Evolutionary conservation across 2,888 invertebrate genomes (phyloP).

Genomic region (Platerodrilus igneus): DNA sequence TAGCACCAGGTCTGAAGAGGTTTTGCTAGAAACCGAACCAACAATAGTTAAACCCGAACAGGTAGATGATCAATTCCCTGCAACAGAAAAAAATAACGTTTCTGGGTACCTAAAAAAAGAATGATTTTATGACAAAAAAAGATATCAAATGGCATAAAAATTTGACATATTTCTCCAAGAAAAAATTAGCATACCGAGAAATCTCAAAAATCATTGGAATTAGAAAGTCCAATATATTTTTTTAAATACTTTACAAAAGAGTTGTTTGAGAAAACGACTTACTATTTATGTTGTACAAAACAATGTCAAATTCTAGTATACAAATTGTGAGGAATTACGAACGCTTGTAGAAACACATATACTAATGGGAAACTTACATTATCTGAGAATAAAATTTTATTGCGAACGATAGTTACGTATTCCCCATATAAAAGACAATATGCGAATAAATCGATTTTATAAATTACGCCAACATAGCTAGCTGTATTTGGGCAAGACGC

Average conservation of each 20-base stretch:
- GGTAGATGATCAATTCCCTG: too few relatives aligned
- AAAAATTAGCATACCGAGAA: too few relatives aligned
- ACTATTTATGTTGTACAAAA: constrained; percentile 5
- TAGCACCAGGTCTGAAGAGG: too few relatives aligned
- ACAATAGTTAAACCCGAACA: too few relatives aligned
- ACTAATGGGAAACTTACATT: constrained; percentile 28
- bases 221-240: constrained; percentile 6
- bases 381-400: constrained; percentile 26
- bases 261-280: constrained; percentile 8
- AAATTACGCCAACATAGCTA: constrained; percentile 23
- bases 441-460: constrained; percentile 26
- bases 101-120: too few relatives aligned
- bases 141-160: too few relatives aligned
- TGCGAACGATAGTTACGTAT: constrained; percentile 24
- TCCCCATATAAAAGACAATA: constrained; percentile 23
- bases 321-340: constrained; percentile 21
- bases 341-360: constrained; percentile 29
- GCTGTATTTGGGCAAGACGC: constrained; percentile 21
- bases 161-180: too few relatives aligned
- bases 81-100: too few relatives aligned
- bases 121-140: too few relatives aligned
- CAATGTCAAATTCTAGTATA: constrained; percentile 10
- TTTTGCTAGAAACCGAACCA: too few relatives aligned
- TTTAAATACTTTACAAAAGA: constrained; percentile 11
- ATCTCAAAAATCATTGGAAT: too few relatives aligned